These are phyloP conservation scores for Melanogrammus aeglefinus DNA, from an alignment of 2,797 vertebrate species.

Conservation along the genomic window DNA sequence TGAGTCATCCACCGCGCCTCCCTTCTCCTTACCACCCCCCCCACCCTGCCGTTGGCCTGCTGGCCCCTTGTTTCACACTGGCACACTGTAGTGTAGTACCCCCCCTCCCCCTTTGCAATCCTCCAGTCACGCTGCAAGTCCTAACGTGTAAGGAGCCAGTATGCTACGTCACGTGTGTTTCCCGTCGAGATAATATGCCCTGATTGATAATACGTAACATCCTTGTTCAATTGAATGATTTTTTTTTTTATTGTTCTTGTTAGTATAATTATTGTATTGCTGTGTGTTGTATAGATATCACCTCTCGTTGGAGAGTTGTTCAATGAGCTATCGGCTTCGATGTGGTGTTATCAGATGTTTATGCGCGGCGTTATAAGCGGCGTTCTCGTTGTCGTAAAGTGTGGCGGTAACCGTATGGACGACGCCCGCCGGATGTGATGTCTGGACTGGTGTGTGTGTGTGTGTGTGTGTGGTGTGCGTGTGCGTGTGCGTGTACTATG, in stretches of 20 bases:
- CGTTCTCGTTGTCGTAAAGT: not conserved
- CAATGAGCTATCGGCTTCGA: not conserved
- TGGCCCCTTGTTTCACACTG: conserved; percentile 9
- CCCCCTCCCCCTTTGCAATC: not conserved
- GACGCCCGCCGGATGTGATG: too few relatives aligned
- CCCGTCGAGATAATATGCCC: not conserved
- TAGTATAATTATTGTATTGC: not conserved
- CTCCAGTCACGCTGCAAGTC: not conserved
- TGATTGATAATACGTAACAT: not conserved
- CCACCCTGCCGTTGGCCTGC: not conserved
- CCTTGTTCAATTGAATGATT: not conserved
- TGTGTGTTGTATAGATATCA: not conserved
- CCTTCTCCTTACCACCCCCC: not conserved
- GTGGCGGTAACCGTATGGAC: not conserved
- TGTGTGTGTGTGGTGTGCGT: too few relatives aligned
- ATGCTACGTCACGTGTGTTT: not conserved
- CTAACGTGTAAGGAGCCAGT: not conserved
- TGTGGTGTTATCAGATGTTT: not conserved
- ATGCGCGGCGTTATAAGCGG: not conserved
- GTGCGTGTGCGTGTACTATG: not conserved
- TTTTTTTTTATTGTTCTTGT: not conserved
- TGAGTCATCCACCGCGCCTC: conserved; percentile 54
- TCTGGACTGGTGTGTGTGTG: not conserved
- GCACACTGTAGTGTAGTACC: not conserved
- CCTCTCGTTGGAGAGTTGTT: not conserved